Evolutionary conservation across 2,797 vertebrate genomes (phyloP).

Genomic region (Pseudomugil gertrudae): DNA sequence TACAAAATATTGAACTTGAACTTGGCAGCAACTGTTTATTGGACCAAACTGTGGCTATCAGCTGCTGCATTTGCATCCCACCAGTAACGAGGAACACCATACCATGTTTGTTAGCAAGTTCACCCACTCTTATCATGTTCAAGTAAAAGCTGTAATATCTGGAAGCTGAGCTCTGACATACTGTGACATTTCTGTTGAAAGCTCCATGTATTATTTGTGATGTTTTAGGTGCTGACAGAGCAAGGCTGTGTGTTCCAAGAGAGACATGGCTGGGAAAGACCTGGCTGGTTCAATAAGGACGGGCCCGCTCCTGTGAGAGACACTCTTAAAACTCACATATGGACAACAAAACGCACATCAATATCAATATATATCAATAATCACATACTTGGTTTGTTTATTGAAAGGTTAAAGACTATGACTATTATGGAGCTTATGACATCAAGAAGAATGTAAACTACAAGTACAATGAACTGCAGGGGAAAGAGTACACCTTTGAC

Average conservation of each 20-base stretch:
- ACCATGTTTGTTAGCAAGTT: neutral
- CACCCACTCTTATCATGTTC: neutral
- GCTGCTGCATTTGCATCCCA: too few relatives aligned
- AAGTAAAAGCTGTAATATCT: neutral
- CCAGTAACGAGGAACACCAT: neutral
- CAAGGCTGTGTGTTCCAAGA: slow-evolving; percentile 96
- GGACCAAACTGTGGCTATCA: too few relatives aligned
- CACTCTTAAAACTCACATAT: neutral
- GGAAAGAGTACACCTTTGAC: slow-evolving; percentile 90
- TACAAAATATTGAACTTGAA: too few relatives aligned
- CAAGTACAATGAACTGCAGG: slow-evolving; percentile 84
- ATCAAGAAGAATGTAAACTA: slow-evolving; percentile 76
- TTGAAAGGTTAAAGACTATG: slow-evolving; percentile 87
- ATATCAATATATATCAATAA: too few relatives aligned
- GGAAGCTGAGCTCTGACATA: neutral
- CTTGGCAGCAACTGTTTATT: too few relatives aligned
- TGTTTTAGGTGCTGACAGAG: slow-evolving; percentile 85
- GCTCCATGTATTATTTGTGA: slow-evolving; percentile 1
- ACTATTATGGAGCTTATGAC: slow-evolving; percentile 91
- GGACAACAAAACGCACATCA: too few relatives aligned
- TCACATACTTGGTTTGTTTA: slow-evolving; percentile 45
- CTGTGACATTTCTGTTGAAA: too few relatives aligned
- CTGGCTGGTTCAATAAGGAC: slow-evolving; percentile 89
- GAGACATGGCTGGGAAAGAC: slow-evolving; percentile 95
- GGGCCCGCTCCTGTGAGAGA: slow-evolving; percentile 86